A percentile compares a stretch with the other conserved stretches of the same genome.
Conservation (phyloP, 2,888 invertebrate genomes). For the Lepidocyrtoides sp. region DNA sequence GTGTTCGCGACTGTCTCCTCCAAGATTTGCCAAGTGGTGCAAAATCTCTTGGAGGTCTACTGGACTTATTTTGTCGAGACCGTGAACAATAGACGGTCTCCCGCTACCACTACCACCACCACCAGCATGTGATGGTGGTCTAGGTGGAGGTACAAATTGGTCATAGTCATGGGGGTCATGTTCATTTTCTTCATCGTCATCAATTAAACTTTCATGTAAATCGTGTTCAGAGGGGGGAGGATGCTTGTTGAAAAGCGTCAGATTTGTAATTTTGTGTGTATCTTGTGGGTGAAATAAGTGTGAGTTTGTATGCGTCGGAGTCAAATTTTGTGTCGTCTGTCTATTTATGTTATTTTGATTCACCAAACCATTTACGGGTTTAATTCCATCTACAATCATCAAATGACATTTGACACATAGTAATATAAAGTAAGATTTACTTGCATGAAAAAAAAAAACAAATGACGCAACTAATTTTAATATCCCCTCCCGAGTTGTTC, state of each 20-base stretch:
- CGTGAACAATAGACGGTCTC: slow-evolving; percentile 81
- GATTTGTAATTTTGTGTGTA: slow-evolving; percentile 44
- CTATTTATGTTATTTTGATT: slow-evolving; percentile 67
- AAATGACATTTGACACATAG: slow-evolving; percentile 54
- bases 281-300: slow-evolving; percentile 55
- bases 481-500: no score
- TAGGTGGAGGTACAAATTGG: slow-evolving; percentile 84
- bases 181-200: slow-evolving; percentile 72
- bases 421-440: slow-evolving; percentile 1
- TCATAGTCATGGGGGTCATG: slow-evolving; percentile 81
- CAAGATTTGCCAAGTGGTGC: slow-evolving; percentile 82
- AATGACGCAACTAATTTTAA: no score
- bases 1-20: slow-evolving; percentile 59
- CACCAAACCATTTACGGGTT: slow-evolving; percentile 67
- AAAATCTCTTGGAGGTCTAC: slow-evolving; percentile 84
- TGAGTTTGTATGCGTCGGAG: slow-evolving; percentile 37
- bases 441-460: slow-evolving; percentile 4
- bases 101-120: slow-evolving; percentile 81
- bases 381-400: slow-evolving; percentile 73
- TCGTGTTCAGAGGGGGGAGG: neutral
- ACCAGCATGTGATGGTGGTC: slow-evolving; percentile 42
- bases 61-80: slow-evolving; percentile 83
- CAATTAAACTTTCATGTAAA: slow-evolving; percentile 42
- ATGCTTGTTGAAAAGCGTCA: slow-evolving; percentile 48
- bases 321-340: slow-evolving; percentile 44